These are phyloP conservation scores for Dipus sagitta DNA, from an alignment of 2,797 vertebrate species.

Conservation along the genomic window DNA sequence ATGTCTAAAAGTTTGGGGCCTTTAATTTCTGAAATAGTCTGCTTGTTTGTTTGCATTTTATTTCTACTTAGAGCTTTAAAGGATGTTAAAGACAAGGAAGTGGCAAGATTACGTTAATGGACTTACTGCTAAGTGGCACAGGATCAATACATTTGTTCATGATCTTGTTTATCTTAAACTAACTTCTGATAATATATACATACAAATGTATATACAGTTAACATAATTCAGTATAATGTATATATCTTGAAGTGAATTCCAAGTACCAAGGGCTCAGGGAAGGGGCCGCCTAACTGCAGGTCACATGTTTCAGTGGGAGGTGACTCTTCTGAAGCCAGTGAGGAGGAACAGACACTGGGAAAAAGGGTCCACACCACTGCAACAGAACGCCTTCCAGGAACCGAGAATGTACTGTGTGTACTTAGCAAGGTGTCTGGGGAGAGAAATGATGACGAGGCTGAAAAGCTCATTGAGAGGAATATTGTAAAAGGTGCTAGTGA, in stretches of 20 bases:
- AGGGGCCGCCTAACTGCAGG: neutral
- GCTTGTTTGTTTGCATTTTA: neutral
- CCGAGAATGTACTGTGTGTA: neutral
- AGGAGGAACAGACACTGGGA: neutral
- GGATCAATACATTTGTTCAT: neutral
- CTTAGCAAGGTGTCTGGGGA: neutral
- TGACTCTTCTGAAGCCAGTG: neutral
- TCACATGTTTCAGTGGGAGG: neutral
- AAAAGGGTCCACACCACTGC: neutral
- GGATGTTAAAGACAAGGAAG: neutral
- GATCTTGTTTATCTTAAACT: constrained; percentile 32
- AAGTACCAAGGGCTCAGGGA: neutral
- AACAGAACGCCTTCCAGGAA: neutral
- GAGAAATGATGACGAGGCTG: neutral
- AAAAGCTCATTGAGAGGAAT: neutral
- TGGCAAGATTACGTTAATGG: neutral
- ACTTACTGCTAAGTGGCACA: neutral
- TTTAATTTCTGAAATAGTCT: neutral
- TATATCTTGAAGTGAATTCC: neutral
- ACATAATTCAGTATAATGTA: neutral
- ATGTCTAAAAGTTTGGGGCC: neutral
- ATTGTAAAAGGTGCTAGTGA: neutral
- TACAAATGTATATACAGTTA: neutral
- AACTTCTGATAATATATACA: neutral
- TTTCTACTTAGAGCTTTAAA: neutral